These are phyloP conservation scores for Phataginus tricuspis DNA, from an alignment of 2,797 vertebrate species.

Conservation along the genomic window DNA sequence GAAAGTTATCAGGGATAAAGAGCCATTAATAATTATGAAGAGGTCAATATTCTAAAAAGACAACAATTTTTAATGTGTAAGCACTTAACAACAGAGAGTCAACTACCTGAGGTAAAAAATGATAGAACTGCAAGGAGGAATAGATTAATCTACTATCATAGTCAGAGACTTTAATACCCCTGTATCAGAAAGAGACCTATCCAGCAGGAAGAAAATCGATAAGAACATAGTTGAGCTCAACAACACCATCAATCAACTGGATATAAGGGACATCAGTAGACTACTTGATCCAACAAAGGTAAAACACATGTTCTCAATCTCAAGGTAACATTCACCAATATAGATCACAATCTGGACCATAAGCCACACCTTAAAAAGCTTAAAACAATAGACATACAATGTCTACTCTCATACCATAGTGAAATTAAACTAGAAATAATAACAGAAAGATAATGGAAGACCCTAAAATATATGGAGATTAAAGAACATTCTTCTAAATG, in stretches of 20 bases:
- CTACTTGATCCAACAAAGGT: not conserved
- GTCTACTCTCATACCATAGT: not conserved
- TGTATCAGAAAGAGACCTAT: not conserved
- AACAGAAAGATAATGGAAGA: not conserved
- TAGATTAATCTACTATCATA: not conserved
- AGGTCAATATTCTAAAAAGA: no score
- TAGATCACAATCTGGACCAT: not conserved
- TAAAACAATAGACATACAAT: not conserved
- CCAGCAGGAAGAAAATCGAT: not conserved
- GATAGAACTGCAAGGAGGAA: not conserved
- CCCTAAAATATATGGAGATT: not conserved
- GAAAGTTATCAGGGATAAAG: not conserved
- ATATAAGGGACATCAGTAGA: not conserved
- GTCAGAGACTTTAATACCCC: not conserved
- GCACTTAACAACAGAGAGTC: not conserved
- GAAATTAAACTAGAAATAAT: not conserved
- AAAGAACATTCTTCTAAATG: not conserved
- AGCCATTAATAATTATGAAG: not conserved
- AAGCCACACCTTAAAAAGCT: not conserved
- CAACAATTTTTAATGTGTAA: not conserved
- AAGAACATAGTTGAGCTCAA: not conserved
- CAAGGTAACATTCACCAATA: not conserved
- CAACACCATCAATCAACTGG: not conserved
- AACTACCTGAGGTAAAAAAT: not conserved
- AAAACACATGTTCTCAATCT: not conserved